A percentile compares a stretch with the other conserved stretches of the same genome.
These are phyloP conservation scores for Crotalus helleri DNA, from an alignment of 2,113 vertebrate genomes.

Conservation along the genomic window DNA sequence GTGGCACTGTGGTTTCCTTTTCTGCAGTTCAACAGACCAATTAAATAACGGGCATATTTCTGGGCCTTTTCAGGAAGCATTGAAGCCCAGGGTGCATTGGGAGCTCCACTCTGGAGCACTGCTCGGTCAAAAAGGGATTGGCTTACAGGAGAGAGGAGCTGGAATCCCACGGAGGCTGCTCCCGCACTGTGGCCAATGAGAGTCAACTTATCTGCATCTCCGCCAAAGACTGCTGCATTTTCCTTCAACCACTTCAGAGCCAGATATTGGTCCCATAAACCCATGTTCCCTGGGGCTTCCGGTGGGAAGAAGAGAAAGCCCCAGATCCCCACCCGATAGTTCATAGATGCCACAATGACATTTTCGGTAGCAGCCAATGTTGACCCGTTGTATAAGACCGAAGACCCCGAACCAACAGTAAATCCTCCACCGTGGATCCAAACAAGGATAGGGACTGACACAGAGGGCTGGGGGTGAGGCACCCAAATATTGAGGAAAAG, in stretches of 20 bases:
- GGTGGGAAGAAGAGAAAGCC: conserved; percentile 70
- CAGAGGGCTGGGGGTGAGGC: conserved; percentile 44
- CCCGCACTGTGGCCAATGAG: conserved; percentile 76
- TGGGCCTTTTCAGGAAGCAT: conserved; percentile 21
- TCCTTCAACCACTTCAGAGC: conserved; percentile 70
- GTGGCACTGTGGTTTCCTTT: conserved; percentile 17
- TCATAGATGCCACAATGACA: conserved; percentile 75
- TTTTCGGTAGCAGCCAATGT: conserved; percentile 65
- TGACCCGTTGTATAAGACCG: conserved; percentile 70
- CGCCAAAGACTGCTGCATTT: conserved; percentile 74
- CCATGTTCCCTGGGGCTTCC: conserved; percentile 64
- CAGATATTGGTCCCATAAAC: conserved; percentile 72
- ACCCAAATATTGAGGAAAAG: conserved; percentile 72
- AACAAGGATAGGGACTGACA: conserved; percentile 63
- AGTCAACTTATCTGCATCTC: conserved; percentile 68
- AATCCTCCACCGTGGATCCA: conserved; percentile 78
- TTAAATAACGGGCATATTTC: conserved; percentile 42
- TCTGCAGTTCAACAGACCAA: conserved; percentile 55
- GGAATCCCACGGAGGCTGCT: conserved; percentile 65
- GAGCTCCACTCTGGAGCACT: conserved; percentile 70
- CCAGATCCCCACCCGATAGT: conserved; percentile 71
- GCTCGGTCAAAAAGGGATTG: conserved; percentile 64
- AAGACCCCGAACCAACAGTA: conserved; percentile 61
- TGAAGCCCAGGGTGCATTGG: conserved; percentile 63
- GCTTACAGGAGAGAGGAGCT: conserved; percentile 72